These are phyloP conservation scores for Synanthedon tipuliformis DNA, from an alignment of 2,888 invertebrate genomes.

Conservation along the genomic window DNA sequence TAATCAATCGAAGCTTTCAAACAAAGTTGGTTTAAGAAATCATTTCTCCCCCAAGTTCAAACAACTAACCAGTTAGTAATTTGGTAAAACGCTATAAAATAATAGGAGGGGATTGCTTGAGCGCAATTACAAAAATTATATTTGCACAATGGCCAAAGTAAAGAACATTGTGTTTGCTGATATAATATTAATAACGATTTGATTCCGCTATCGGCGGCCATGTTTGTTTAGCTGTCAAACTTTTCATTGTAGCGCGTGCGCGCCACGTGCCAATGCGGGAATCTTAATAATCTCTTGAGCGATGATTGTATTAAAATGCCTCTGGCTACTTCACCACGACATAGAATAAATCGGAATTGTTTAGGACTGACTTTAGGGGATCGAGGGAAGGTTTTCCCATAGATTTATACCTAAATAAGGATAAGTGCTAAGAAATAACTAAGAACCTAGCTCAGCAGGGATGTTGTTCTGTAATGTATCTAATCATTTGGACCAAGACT, in stretches of 20 bases:
- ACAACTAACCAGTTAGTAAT: constrained; percentile 20
- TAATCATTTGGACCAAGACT: too few species aligned
- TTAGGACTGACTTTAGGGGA: constrained; percentile 14
- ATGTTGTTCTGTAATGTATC: too few species aligned
- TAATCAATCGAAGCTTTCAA: constrained; percentile 10
- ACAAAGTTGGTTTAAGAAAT: constrained; percentile 28
- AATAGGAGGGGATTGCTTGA: constrained; percentile 28
- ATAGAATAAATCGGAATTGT: constrained; percentile 14
- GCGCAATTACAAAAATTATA: constrained; percentile 61
- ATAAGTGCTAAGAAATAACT: too few species aligned
- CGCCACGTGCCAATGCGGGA: constrained; percentile 39
- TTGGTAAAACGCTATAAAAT: constrained; percentile 19
- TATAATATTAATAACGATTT: constrained; percentile 60
- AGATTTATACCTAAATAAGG: too few species aligned
- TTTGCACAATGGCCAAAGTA: constrained; percentile 40
- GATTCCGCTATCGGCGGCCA: constrained; percentile 54
- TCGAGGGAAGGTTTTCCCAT: too few species aligned
- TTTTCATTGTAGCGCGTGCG: constrained; percentile 36
- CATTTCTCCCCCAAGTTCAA: constrained; percentile 30
- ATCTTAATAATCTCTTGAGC: constrained; percentile 54
- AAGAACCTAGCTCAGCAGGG: too few species aligned
- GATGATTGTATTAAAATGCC: constrained; percentile 26
- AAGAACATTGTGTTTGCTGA: constrained; percentile 53
- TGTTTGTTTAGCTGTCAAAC: constrained; percentile 63
- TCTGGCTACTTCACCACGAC: constrained; percentile 12